Evolutionary conservation across 2,888 invertebrate species (phyloP), one percentile per base, ranked within the genome.

Genomic region (Pandemis corylana): DNA sequence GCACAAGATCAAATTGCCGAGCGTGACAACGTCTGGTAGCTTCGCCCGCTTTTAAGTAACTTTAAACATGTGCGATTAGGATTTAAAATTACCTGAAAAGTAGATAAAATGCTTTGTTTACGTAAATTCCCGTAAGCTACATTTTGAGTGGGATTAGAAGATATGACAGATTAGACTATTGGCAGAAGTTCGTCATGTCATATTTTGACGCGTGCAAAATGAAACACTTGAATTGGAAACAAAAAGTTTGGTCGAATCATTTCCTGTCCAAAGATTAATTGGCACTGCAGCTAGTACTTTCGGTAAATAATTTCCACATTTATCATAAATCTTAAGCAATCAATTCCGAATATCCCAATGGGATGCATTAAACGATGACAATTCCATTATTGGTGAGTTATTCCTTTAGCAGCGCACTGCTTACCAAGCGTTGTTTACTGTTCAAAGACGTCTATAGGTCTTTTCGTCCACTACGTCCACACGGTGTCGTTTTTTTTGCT

Each of bases 321-420:
- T 56, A 56, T 56, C 59, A 59, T 67, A 41, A 67, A 53, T 67
- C 36, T 67, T 42, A 41, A 67, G 6, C 49, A 67, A 72, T 51
- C 53, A 68, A 72, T 63, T 72, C 51, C 5, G n/a, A 41, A 51
- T 49, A 49, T 68, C 46, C n/a, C 62, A 67, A 62, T 53, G 53
- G 51, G 7, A 72, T 49, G 72, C 44, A 59, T 63, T 59, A 46
- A 64, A 68, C 56, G 56, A 73, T 73, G 68, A 20, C 68, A 64
- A 49, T 69, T 42, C 41, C 46, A 42, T 59, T 69, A 69, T 36
- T 69, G 68, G 65, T 66, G 36, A 65, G 65, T 65, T 49, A 53
- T 65, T 71, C 44, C 9, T 59, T 20, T 10, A 59, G 7, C 56
- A 28, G 12, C 56, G 44, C 56, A 9, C 12, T 13, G 41, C 42